These are phyloP conservation scores for Clupea harengus DNA, from an alignment of 2,113 vertebrate species.

Conservation along the genomic window DNA sequence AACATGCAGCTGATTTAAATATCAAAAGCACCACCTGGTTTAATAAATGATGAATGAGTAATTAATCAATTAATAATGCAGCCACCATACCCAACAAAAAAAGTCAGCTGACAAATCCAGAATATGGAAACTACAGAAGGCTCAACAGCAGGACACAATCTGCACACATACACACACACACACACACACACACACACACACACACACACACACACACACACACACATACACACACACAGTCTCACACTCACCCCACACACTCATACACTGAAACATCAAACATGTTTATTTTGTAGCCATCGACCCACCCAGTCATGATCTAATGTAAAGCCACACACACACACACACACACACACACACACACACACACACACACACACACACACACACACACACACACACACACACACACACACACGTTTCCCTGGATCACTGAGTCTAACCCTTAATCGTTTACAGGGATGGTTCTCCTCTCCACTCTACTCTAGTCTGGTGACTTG, in stretches of 20 bases:
- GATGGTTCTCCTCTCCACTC: background rate
- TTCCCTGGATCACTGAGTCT: background rate
- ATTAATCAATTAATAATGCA: slow-evolving; percentile 48
- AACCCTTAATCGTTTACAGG: background rate
- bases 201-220: background rate
- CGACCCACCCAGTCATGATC: background rate
- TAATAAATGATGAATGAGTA: slow-evolving; percentile 34
- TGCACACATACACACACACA: background rate
- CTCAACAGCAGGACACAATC: background rate
- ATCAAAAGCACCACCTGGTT: slow-evolving; percentile 46
- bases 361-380: background rate
- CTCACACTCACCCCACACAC: no score
- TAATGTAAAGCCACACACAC: background rate
- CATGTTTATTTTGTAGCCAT: background rate
- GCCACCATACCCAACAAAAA: slow-evolving; percentile 31
- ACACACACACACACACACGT: background rate
- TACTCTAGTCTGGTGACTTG: background rate
- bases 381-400: background rate
- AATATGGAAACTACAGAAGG: background rate
- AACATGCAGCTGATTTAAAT: slow-evolving; percentile 43
- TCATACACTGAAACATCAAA: background rate
- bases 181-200: background rate
- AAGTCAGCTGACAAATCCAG: slow-evolving; percentile 8
- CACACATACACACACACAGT: background rate
- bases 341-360: background rate